phyloP scores from a whole-genome alignment of 2,113 vertebrate genomes.

The Chloropsis cyanopogon region DNA sequence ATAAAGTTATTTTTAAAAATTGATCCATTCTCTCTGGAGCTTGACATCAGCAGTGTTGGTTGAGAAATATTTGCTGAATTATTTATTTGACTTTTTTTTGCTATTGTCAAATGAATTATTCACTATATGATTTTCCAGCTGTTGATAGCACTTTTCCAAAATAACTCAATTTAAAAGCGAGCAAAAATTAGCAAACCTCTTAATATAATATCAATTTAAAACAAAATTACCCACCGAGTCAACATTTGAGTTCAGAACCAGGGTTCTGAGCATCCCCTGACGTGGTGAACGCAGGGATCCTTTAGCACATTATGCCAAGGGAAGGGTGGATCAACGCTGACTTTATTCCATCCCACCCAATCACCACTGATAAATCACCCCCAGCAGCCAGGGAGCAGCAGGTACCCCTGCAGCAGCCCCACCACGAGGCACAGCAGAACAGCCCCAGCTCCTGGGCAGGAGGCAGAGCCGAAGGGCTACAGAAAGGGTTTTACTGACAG shows the following conservation, averaged over 20 bases:
- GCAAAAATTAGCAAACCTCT: not conserved
- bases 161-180: not conserved
- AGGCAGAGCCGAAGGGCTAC: not conserved
- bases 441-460: not conserved
- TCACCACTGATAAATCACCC: constrained; percentile 9
- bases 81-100: constrained; percentile 20
- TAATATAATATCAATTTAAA: not conserved
- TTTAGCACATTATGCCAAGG: not conserved
- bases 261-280: not conserved
- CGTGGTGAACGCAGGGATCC: not conserved
- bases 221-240: not conserved
- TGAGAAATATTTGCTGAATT: constrained; percentile 34
- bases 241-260: not conserved
- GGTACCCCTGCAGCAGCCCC: not conserved
- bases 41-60: not conserved
- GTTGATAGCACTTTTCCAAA: not conserved
- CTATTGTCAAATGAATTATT: constrained; percentile 48
- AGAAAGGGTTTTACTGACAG: not conserved
- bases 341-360: not conserved
- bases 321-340: constrained; percentile 17
- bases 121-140: not conserved
- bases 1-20: constrained; percentile 31
- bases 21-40: not conserved
- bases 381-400: not conserved
- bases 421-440: not conserved